These are phyloP conservation scores for Hypocryptadius cinnamomeus DNA, from an alignment of 2,113 vertebrate species.

Conservation along the genomic window DNA sequence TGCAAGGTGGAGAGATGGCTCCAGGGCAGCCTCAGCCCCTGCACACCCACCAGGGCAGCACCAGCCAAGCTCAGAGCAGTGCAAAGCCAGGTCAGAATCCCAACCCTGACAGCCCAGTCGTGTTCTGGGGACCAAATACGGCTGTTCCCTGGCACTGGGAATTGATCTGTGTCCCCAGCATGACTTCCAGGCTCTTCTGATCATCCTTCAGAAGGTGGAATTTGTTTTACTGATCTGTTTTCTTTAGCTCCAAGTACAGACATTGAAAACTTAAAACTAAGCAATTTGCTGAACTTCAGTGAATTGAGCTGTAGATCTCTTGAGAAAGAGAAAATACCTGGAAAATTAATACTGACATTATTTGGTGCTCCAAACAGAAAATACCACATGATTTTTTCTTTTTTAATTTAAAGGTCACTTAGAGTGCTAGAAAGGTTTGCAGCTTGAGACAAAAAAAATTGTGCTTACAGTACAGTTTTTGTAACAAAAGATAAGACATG, in stretches of 20 bases:
- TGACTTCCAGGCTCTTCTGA: not conserved
- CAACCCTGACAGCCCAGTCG: fast-evolving
- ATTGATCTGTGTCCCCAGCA: not conserved
- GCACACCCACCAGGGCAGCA: not conserved
- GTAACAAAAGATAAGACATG: not conserved
- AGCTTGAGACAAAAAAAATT: not conserved
- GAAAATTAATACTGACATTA: not conserved
- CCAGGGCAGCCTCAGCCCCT: not conserved
- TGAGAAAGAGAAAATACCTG: not conserved
- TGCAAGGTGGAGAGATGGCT: not conserved
- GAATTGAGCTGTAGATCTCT: not conserved
- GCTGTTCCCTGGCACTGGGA: not conserved
- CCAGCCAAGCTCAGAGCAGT: not conserved
- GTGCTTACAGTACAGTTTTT: not conserved
- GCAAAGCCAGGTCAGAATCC: not conserved
- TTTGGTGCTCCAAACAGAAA: not conserved
- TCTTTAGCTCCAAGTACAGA: not conserved
- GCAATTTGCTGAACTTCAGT: not conserved
- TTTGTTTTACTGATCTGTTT: not conserved
- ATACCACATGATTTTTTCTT: not conserved
- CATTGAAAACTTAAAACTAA: not conserved
- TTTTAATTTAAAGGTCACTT: not conserved
- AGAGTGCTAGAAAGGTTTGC: not conserved
- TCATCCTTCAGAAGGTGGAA: not conserved
- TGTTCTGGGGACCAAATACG: not conserved